Evolutionary conservation across 2,113 vertebrate genomes (phyloP).

Genomic region (Cryptomyrus ogoouensis): DNA sequence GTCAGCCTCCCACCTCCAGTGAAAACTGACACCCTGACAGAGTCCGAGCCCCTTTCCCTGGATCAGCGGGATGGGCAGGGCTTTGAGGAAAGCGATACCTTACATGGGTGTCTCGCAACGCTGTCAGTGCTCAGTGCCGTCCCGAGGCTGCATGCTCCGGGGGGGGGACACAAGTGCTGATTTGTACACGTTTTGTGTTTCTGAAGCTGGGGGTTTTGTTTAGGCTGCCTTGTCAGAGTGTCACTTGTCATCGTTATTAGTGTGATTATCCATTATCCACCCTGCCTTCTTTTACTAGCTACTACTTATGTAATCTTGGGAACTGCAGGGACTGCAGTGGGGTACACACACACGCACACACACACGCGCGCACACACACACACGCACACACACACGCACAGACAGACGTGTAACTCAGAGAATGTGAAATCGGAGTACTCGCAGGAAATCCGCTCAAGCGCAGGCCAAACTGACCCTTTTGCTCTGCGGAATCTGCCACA

Average conservation of each 20-base stretch:
- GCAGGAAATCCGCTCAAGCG: neutral
- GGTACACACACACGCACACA: neutral
- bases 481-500: neutral
- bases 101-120: neutral
- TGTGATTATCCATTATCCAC: neutral
- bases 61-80: neutral
- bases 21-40: neutral
- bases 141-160: neutral
- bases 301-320: neutral
- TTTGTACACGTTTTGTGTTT: neutral
- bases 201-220: neutral
- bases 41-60: neutral
- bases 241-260: neutral
- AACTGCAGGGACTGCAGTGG: neutral
- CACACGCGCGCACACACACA: neutral
- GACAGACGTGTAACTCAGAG: neutral
- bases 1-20: neutral
- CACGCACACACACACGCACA: neutral
- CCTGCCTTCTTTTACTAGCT: too few species aligned
- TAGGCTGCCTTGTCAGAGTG: neutral
- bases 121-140: neutral
- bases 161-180: too few species aligned
- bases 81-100: neutral
- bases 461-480: neutral
- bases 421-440: neutral